A percentile compares a stretch with the other conserved stretches of the same genome.
Conservation (phyloP, 37 sponge, comb jelly and placozoan genomes). For the Axinella damicornis region DNA sequence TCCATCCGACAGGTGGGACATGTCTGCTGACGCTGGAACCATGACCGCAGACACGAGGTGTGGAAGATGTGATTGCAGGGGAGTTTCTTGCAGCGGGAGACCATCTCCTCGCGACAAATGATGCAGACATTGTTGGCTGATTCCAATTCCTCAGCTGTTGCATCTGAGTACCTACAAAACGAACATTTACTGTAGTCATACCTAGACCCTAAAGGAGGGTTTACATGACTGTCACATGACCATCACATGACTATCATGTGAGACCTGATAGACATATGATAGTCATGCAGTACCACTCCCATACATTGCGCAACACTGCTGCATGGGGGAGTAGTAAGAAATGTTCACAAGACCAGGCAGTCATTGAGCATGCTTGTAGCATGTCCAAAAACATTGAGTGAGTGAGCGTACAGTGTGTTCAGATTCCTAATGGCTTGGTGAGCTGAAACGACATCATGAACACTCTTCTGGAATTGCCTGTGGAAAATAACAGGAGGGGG, state of each 20-base stretch:
- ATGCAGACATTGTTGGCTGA: constrained; percentile 86
- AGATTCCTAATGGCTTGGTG: constrained; percentile 91
- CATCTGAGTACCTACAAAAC: constrained; percentile 96
- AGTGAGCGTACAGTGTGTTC: constrained; percentile 72
- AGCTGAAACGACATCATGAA: constrained; percentile 85
- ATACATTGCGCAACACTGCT: too few species aligned
- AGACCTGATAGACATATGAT: background rate
- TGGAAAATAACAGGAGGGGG: too few species aligned
- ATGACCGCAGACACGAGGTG: constrained; percentile 89
- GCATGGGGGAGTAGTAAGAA: too few species aligned
- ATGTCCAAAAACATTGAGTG: too few species aligned
- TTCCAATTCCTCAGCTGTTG: constrained; percentile 88
- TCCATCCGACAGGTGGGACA: constrained; percentile 96
- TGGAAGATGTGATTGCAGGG: constrained; percentile 99
- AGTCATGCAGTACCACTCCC: too few species aligned
- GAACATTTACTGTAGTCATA: too few species aligned
- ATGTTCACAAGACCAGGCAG: too few species aligned
- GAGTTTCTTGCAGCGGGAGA: constrained; percentile 85
- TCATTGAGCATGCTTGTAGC: too few species aligned
- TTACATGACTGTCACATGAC: background rate
- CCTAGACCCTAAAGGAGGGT: too few species aligned
- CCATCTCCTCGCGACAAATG: constrained; percentile 96
- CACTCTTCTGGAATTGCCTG: constrained; percentile 88
- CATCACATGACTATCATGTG: background rate
- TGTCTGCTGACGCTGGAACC: constrained; percentile 98